Base-by-base conservation (phyloP, 2,888 invertebrate species). In the Drosophila nigricruria region DNA sequence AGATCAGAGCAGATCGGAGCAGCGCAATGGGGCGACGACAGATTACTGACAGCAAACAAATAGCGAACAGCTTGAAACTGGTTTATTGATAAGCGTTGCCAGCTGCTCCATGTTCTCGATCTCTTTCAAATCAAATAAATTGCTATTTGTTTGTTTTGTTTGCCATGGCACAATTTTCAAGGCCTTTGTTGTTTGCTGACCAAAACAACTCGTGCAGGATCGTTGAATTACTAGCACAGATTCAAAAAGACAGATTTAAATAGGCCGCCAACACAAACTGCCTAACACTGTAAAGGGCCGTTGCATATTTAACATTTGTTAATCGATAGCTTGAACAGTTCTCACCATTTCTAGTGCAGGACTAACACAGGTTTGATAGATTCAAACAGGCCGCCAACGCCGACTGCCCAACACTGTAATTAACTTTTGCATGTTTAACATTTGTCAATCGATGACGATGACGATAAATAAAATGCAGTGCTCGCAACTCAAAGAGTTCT, bases 1-100 rank as follows among this genome's bases (percentile, higher is more conserved):
- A 53, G 77, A 66, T n/a, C 6, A 3, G 5, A 27, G 34, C 32
- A 68, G 36, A 80, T 73, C 83, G 60, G 56, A 68, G 53, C 75
- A 36, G 81, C 56, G 47, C 58, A 75, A 63, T 76, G 59, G 57
- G 59, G 67, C 76, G 77, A 67, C 70, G 72, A 84, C 85, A 84
- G 82, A 76, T 79, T 79, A 85, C 68, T 81, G 82, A 82, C 84
- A 80, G 70, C 84, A 71, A 63, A 82, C 78, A 80, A 80, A 83
- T 75, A 68, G 76, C 70, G 63, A 65, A 59, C 58, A 58, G 34
- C 54, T 53, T 4, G 32, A 59, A 78, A 72, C 78, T 68, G 76
- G 66, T 77, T 74, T 69, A 59, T 67, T 64, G 64, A 78, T 78
- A 74, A 67, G 63, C 74, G 18, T 45, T 58, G 43, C 20, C 49